Base-by-base conservation (phyloP, 2,797 vertebrate species). In the Pogonophryne albipinna region DNA sequence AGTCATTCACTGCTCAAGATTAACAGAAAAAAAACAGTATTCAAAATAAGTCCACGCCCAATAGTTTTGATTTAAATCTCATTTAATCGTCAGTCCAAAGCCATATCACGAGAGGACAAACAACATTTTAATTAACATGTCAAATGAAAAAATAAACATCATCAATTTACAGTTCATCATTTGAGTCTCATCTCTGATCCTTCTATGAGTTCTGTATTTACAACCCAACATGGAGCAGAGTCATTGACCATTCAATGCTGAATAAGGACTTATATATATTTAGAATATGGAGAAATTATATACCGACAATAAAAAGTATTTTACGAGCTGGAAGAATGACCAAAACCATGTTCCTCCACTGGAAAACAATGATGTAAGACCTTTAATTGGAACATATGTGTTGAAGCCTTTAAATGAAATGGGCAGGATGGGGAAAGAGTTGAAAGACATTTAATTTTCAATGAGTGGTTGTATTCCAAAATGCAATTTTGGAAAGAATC, bases 401-500 rank as follows among this genome's bases (percentile, higher is more conserved):
- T 47, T 3, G 23, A 10, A 34, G 23, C 13, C 16, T 62, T 41
- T 57, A 57, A 80, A 73, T n/a, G 11, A 74, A n/a, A 67, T 23
- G 34, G 65, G 61, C 27, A 69, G 59, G 63, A 49, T 47, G 53
- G 71, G 16, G 23, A 79, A 55, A 57, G 46, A 74, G 38, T 55
- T 73, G 20, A 56, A 52, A 56, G 76, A 47, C 42, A 50, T 68
- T 52, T 65, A 8, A 73, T 55, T 71, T 46, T 58, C 23, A 77
- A 34, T 44, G 10, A 61, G 64, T 50, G 56, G 27, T 75, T 71
- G 72, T 34, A 19, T 73, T 86, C 46, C n/a, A 60, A 71, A 69
- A 66, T 12, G 19, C 49, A 70, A n/a, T 49, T 78, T 71, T 57
- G 79, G 75, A 82, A 85, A 74, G 46, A 80, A 73, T 68, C 57